phyloP scores from a whole-genome alignment of 92 coral and sea anemone genomes.

The Virgularia gustaviana region DNA sequence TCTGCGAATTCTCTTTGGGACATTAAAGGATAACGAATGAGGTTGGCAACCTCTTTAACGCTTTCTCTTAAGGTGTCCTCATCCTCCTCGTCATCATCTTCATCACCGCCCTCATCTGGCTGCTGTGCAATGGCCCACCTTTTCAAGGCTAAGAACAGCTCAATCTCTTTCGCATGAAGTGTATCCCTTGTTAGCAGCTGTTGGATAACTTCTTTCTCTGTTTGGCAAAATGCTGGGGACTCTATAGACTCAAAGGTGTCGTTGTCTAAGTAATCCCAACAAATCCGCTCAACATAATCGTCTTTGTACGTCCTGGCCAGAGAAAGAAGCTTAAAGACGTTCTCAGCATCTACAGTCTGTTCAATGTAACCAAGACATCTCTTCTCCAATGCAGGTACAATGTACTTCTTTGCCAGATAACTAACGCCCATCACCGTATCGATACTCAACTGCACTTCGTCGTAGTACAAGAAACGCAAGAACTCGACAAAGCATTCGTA shows the following conservation, averaged over 20 bases:
- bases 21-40: constrained; percentile 49
- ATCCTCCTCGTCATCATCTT: constrained; percentile 6
- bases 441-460: constrained; percentile 21
- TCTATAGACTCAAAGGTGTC: constrained; percentile 36
- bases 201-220: constrained; percentile 35
- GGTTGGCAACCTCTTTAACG: constrained; percentile 29
- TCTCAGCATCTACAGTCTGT: constrained; percentile 30
- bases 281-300: constrained; percentile 25
- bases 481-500: constrained; percentile 31
- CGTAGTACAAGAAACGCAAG: constrained; percentile 30
- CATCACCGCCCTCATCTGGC: not conserved
- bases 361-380: constrained; percentile 6
- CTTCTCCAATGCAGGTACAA: constrained; percentile 38
- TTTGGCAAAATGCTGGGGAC: constrained; percentile 19
- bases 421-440: constrained; percentile 28
- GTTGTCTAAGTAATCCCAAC: constrained; percentile 41
- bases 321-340: constrained; percentile 29
- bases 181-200: constrained; percentile 48
- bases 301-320: constrained; percentile 20
- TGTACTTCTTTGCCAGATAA: constrained; percentile 37
- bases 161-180: constrained; percentile 44
- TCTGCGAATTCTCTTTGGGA: constrained; percentile 50
- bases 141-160: constrained; percentile 43
- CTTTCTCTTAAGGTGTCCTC: constrained; percentile 25
- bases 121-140: constrained; percentile 43